Percentiles rank a stretch among this genome's conserved stretches.
Conservation (phyloP, 1,140 invertebrate species). For the Cryptotermes secundus region DNA sequence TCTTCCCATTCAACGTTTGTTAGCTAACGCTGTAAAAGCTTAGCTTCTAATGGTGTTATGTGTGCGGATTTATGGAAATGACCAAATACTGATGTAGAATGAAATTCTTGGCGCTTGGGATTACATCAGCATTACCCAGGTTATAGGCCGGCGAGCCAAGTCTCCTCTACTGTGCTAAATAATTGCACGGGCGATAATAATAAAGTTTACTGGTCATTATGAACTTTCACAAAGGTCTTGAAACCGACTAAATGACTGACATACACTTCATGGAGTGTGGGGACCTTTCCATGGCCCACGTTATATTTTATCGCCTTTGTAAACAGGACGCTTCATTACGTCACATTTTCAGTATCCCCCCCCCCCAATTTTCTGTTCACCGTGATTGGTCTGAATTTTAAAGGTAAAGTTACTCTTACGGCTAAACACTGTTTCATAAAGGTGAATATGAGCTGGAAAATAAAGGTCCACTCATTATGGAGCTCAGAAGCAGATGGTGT, state of each 20-base stretch:
- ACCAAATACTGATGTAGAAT: not conserved
- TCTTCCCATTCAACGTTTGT: not conserved
- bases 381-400: too few species aligned
- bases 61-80: not conserved
- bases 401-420: too few species aligned
- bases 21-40: not conserved
- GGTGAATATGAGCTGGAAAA: too few species aligned
- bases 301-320: not conserved
- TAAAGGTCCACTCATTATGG: too few species aligned
- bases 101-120: slow-evolving; percentile 3
- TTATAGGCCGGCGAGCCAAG: not conserved
- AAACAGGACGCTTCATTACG: not conserved
- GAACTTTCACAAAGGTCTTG: not conserved
- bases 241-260: not conserved
- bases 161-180: not conserved
- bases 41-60: not conserved
- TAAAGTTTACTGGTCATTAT: slow-evolving; percentile 18
- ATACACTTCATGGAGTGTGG: not conserved
- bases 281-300: not conserved
- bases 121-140: not conserved
- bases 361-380: too few species aligned
- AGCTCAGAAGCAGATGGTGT: too few species aligned
- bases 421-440: too few species aligned
- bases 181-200: slow-evolving; percentile 2
- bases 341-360: not conserved